Conservation (phyloP, 2,888 invertebrate genomes). For the Synergus japonicus region DNA sequence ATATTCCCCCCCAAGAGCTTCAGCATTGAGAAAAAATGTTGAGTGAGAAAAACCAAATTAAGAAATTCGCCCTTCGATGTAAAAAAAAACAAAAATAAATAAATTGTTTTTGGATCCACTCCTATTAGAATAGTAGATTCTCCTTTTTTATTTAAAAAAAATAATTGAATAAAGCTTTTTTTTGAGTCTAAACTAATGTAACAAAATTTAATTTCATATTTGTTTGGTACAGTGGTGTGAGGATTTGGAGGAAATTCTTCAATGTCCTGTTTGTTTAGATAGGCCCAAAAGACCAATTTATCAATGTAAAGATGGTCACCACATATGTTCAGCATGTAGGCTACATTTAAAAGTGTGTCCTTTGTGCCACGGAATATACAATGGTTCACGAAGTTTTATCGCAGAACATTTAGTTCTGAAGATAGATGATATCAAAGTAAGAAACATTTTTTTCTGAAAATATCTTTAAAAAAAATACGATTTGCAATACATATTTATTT, state of each 20-base stretch:
- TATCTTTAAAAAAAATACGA: not conserved
- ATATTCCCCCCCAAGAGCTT: too few species aligned
- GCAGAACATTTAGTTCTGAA: slow-evolving; percentile 80
- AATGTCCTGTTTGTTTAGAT: slow-evolving; percentile 81
- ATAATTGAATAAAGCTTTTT: not conserved
- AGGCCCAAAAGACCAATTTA: slow-evolving; percentile 78
- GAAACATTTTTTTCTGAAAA: not conserved
- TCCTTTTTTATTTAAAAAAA: too few species aligned
- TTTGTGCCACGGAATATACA: slow-evolving; percentile 79
- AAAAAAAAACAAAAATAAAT: too few species aligned
- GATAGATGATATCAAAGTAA: slow-evolving; percentile 73
- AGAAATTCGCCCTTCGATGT: too few species aligned
- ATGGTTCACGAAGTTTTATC: slow-evolving; percentile 80
- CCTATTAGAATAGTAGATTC: too few species aligned
- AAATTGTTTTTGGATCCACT: too few species aligned
- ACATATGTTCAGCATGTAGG: slow-evolving; percentile 80
- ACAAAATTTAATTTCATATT: not conserved
- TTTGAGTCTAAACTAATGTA: not conserved
- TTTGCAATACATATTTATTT: not conserved
- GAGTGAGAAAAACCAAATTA: too few species aligned
- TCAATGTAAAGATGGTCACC: slow-evolving; percentile 81
- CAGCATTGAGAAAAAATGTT: too few species aligned
- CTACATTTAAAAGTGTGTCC: slow-evolving; percentile 79
- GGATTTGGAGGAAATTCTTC: slow-evolving; percentile 79
- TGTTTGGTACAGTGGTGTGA: slow-evolving; percentile 47